Evolutionary conservation across 2,797 vertebrate genomes (phyloP).

Genomic region (Scolopax bukidnonensis): DNA sequence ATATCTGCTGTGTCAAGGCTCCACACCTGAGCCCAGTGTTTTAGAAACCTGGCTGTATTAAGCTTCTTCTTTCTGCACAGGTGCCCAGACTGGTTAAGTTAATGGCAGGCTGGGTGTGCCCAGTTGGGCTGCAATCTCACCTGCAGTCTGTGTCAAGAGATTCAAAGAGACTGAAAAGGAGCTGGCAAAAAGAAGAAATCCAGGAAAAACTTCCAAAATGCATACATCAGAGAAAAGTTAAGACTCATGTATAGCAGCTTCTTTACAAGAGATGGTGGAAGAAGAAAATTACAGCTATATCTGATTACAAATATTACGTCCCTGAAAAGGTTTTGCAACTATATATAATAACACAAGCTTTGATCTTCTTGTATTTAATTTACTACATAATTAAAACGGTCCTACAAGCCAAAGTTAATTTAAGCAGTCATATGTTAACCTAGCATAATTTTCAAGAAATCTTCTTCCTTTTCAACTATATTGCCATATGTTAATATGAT

Average conservation of each 20-base stretch:
- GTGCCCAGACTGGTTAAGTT: background rate
- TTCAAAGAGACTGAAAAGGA: background rate
- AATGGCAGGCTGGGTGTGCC: background rate
- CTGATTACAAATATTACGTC: background rate
- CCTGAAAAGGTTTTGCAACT: constrained; percentile 21
- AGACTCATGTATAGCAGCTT: background rate
- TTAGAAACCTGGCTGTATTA: background rate
- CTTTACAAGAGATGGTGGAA: background rate
- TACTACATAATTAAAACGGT: background rate
- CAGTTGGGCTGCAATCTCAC: fast-evolving
- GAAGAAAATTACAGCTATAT: background rate
- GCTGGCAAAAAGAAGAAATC: background rate
- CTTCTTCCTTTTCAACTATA: background rate
- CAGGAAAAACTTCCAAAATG: background rate
- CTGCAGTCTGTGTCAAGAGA: background rate
- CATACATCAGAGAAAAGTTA: background rate
- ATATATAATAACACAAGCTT: background rate
- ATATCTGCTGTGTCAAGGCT: background rate
- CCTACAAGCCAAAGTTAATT: constrained; percentile 31
- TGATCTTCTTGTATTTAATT: constrained; percentile 16
- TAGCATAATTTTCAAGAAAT: constrained; percentile 11
- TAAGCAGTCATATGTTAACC: constrained; percentile 32
- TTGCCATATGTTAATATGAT: background rate
- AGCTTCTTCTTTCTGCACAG: background rate
- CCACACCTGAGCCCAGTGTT: background rate